Evolutionary conservation across 2,888 invertebrate species (phyloP), one percentile per base, ranked within the genome.

Genomic region (Brenthis ino): DNA sequence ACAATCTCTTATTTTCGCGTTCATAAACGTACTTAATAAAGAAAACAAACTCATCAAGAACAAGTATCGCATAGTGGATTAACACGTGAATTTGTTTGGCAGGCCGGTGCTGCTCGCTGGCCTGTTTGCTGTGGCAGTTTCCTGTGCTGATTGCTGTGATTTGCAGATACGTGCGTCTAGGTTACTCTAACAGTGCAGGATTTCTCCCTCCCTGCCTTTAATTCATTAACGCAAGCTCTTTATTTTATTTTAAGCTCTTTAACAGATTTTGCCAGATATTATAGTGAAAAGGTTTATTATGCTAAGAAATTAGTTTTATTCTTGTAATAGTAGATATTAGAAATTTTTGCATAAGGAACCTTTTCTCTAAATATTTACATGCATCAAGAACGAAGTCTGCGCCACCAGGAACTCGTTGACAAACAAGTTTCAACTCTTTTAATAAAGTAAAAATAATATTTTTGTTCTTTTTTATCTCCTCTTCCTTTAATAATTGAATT

Each of bases 61-160:
- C 56, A 65, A 60, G 57, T 60, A 16, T 73, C 72, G 67, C 72
- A 67, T 74, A 86, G 77, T 79, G 75, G 79, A 85, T 87, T 92
- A 92, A 92, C 85, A 77, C 80, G 79, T 83, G 80, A 85, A 82
- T 92, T 93, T 92, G 91, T 93, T 93, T 88, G 93, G 88, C 93
- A 93, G 93, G 93, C 92, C 92, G 93, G 93, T 92, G 92, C 86
- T 87, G 92, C 88, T 78, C 86, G 93, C 91, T 92, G 92, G 93
- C 92, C 92, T 91, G 91, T 88, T 85, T 89, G 91, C 91, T 89
- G 91, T 87, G 89, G 90, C 92, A 89, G 92, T 89, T 80, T 90
- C 85, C 89, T 86, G 90, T 90, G 89, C 91, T 88, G 91, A 84
- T 87, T 86, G 87, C 87, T 85, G 88, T 87, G 83, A 86, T 92